Evolutionary conservation across 2,797 vertebrate genomes (phyloP).

Genomic region (Melanotaenia pygmaea): DNA sequence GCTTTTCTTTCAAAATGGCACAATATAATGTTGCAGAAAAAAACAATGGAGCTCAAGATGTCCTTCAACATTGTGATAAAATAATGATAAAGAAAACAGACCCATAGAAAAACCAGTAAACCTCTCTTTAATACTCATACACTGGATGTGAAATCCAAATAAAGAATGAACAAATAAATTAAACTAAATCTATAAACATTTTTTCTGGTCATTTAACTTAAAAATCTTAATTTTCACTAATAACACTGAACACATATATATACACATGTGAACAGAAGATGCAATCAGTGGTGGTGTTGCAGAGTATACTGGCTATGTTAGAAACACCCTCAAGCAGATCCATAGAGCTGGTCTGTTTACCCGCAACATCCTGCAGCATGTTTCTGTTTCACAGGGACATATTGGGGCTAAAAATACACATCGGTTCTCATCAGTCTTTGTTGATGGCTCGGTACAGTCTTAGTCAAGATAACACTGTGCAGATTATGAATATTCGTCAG

Average conservation of each 20-base stretch:
- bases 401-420: slow-evolving; percentile 39
- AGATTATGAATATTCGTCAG: slow-evolving; percentile 34
- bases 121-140: too few species aligned
- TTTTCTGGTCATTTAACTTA: too few species aligned
- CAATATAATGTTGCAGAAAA: too few species aligned
- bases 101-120: neutral
- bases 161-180: too few species aligned
- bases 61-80: neutral
- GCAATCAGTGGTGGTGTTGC: neutral
- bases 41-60: too few species aligned
- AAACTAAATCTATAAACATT: too few species aligned
- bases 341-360: neutral
- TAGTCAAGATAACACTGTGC: slow-evolving; percentile 47
- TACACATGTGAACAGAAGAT: too few species aligned
- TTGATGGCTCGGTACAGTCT: slow-evolving; percentile 44
- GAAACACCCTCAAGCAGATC: neutral
- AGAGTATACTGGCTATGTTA: neutral
- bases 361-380: slow-evolving; percentile 4
- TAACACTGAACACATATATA: neutral
- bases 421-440: slow-evolving; percentile 9
- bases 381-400: slow-evolving; percentile 20
- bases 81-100: neutral
- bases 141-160: too few species aligned
- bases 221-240: too few species aligned
- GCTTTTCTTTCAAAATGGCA: neutral